Evolutionary conservation across 1,140 invertebrate genomes (phyloP), one percentile per base, ranked within the genome.

Genomic region (Diachasma alloeum): DNA sequence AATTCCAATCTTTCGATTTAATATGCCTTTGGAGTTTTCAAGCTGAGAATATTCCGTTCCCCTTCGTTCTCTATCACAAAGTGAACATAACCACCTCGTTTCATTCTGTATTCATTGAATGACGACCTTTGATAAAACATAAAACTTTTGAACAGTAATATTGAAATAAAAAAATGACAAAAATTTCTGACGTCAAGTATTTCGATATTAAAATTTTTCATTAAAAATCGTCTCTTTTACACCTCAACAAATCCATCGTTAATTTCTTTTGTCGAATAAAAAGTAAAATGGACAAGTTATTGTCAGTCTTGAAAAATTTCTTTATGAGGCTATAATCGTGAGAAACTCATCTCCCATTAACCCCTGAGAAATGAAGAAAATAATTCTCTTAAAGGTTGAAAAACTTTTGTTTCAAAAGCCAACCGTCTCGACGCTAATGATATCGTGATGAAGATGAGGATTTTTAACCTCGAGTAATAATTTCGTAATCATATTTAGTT

Each of bases 1-100:
- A 83, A 83, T 83, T 84, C 83, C 83, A 81, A 83, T 84, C 80
- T 78, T 79, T 72, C 83, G 66, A 81, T 81, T 82, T 81, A 80
- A 83, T 80, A 79, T 74, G 80, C 67, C 53, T 42, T 44, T 15
- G 24, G 63, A 53, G 36, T 36, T 68, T 46, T 68, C 37, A n/a
- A 31, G 31, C 31, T 31, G 31, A 31, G 11, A 26, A 53, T 31
- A 22, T 22, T 69, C 63, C 22, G 69, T 53, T 0, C 24, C 37
- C 63, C 46, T 70, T 59, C 36, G 70, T 70, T 69, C 48, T 70
- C 22, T 26, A 63, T 63, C 13, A 15, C 59, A 63, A 63, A 63
- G 24, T 31, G 59, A 63, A 63, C 59, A 19, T 53, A 53, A 53
- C 59, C 59, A 63, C 59, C 59, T 31, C 24, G 59, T 63, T 63